phyloP scores from a whole-genome alignment of 2,888 invertebrate genomes.

The Oscheius sp. region DNA sequence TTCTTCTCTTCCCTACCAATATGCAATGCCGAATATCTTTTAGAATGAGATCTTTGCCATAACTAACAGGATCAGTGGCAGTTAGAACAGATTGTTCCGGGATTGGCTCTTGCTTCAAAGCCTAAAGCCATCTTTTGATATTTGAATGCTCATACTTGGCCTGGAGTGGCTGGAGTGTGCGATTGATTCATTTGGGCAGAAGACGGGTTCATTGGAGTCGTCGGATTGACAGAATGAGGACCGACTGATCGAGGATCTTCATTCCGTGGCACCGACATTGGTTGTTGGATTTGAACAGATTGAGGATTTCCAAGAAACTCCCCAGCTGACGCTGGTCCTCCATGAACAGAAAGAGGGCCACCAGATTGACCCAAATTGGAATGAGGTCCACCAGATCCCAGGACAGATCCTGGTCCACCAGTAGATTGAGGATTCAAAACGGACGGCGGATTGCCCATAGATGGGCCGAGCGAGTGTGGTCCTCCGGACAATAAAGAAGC shows the following conservation, averaged over 20 bases:
- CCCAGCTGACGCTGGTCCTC: conserved; percentile 8
- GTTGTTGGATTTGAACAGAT: conserved; percentile 10
- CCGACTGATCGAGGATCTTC: conserved; percentile 21
- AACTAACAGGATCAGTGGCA: conserved; percentile 7
- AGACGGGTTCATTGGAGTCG: conserved; percentile 15
- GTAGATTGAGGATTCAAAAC: neutral
- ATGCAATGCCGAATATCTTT: conserved; percentile 30
- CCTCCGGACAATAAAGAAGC: no score
- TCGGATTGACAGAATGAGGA: conserved; percentile 16
- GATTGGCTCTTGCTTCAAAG: neutral
- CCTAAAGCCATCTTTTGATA: no score
- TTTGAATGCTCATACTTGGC: neutral
- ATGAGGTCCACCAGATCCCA: neutral
- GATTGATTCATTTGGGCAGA: neutral
- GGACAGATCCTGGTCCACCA: neutral
- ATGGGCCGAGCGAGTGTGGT: conserved; percentile 1
- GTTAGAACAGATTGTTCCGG: neutral
- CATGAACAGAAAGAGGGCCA: conserved; percentile 16
- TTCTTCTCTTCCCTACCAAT: neutral
- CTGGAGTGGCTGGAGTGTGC: conserved; percentile 18
- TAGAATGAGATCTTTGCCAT: conserved; percentile 10
- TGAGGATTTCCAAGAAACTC: conserved; percentile 4
- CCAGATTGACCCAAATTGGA: conserved; percentile 7
- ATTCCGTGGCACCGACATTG: neutral
- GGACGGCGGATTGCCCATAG: neutral